Conservation (phyloP, 2,113 vertebrate genomes). For the Tachysurus fulvidraco region DNA sequence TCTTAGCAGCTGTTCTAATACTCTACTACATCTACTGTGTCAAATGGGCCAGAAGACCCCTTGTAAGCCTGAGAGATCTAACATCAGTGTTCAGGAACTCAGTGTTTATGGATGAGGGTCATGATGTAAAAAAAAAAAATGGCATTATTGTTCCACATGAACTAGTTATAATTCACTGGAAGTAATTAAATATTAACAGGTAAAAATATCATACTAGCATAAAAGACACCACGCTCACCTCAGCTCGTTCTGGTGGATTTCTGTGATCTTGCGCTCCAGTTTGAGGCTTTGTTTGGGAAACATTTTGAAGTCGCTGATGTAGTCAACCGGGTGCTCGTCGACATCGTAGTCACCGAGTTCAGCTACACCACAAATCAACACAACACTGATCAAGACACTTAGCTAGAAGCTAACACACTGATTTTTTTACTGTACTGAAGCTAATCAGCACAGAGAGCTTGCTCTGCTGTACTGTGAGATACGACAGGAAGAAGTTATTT, state of each 20-base stretch:
- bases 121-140: not conserved
- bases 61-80: not conserved
- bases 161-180: not conserved
- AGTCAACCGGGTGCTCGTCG: conserved; percentile 92
- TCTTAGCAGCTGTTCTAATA: not conserved
- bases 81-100: not conserved
- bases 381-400: not conserved
- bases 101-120: not conserved
- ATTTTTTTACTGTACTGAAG: not conserved
- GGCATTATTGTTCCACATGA: not conserved
- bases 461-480: too few relatives aligned
- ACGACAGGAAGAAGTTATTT: not conserved
- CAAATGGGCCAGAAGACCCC: not conserved
- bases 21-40: not conserved
- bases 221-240: conserved; percentile 74
- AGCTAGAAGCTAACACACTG: not conserved
- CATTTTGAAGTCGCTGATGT: conserved; percentile 91
- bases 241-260: conserved; percentile 93
- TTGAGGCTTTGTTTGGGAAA: conserved; percentile 97
- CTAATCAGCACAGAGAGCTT: not conserved
- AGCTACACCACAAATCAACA: conserved; percentile 69
- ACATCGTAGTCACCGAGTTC: conserved; percentile 94
- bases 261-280: conserved; percentile 92
- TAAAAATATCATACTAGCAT: not conserved
- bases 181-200: not conserved